Evolutionary conservation across 2,113 vertebrate genomes (phyloP).

Genomic region (Phocoena phocoena): DNA sequence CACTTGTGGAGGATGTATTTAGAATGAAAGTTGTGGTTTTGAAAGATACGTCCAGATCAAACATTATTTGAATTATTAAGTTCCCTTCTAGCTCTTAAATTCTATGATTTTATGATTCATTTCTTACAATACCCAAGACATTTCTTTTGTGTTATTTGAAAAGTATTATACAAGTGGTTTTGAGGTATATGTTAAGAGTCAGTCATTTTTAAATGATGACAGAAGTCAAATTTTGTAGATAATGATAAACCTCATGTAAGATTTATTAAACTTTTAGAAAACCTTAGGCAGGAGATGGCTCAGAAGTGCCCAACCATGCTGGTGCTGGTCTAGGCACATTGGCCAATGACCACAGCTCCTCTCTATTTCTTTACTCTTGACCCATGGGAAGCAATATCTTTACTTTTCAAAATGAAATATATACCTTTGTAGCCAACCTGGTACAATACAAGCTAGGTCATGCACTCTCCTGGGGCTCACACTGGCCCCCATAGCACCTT

Average conservation of each 20-base stretch:
- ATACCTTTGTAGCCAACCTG: neutral
- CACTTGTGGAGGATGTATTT: neutral
- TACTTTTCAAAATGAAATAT: neutral
- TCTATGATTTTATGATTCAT: slow-evolving; percentile 3
- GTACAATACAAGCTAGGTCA: neutral
- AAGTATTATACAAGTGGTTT: slow-evolving; percentile 12
- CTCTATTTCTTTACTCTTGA: neutral
- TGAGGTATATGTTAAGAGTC: neutral
- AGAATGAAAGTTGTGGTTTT: slow-evolving; percentile 18
- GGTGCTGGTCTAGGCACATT: neutral
- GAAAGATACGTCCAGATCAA: slow-evolving; percentile 4
- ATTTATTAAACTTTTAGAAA: slow-evolving; percentile 18
- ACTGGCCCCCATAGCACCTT: neutral
- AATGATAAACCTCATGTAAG: neutral
- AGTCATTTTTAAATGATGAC: slow-evolving; percentile 32
- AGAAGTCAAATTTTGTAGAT: slow-evolving; percentile 11
- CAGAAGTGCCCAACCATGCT: neutral
- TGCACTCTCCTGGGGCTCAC: neutral
- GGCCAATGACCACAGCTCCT: too few species aligned
- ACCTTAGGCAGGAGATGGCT: neutral
- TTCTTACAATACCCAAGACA: neutral
- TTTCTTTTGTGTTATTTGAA: slow-evolving; percentile 45
- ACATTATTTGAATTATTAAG: neutral
- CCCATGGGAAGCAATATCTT: neutral
- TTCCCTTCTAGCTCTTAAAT: slow-evolving; percentile 30